These are phyloP conservation scores for Pachypanchax playfairii DNA, from an alignment of 2,113 vertebrate genomes.

Conservation along the genomic window DNA sequence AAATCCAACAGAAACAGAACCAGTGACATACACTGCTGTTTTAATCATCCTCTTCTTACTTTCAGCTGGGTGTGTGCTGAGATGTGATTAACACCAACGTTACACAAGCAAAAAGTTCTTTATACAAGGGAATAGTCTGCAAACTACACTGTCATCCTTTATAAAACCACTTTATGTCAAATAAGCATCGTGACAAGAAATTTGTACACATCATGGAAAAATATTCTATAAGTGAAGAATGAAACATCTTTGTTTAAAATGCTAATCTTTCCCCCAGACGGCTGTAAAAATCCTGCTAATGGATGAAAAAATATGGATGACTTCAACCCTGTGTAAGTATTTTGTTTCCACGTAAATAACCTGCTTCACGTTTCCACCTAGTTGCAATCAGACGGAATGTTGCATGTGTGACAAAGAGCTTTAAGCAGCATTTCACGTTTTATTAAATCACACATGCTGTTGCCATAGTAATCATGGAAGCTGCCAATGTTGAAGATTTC, in stretches of 20 bases:
- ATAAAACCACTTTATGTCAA: no score
- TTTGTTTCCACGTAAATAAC: neutral
- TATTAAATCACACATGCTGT: conserved; percentile 12
- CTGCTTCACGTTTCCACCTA: neutral
- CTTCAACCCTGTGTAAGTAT: no score
- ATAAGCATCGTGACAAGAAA: no score
- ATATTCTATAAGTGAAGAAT: no score
- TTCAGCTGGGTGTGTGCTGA: conserved; percentile 18
- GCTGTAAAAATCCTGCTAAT: neutral
- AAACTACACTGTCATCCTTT: neutral
- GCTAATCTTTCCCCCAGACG: no score
- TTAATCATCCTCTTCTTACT: conserved; percentile 41
- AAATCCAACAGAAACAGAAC: conserved; percentile 52
- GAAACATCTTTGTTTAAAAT: no score
- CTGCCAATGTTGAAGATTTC: conserved; percentile 7
- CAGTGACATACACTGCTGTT: conserved; percentile 17
- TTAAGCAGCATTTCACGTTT: rapidly evolving
- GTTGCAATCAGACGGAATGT: no score
- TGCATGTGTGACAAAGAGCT: neutral
- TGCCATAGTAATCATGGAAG: conserved; percentile 7
- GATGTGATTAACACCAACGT: conserved; percentile 18
- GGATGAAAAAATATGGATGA: neutral
- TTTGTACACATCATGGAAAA: no score
- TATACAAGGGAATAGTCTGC: neutral
- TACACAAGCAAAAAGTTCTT: conserved; percentile 8